phyloP scores from a whole-genome alignment of 2,888 invertebrate genomes.

The Ommatoiulus sabulosus region DNA sequence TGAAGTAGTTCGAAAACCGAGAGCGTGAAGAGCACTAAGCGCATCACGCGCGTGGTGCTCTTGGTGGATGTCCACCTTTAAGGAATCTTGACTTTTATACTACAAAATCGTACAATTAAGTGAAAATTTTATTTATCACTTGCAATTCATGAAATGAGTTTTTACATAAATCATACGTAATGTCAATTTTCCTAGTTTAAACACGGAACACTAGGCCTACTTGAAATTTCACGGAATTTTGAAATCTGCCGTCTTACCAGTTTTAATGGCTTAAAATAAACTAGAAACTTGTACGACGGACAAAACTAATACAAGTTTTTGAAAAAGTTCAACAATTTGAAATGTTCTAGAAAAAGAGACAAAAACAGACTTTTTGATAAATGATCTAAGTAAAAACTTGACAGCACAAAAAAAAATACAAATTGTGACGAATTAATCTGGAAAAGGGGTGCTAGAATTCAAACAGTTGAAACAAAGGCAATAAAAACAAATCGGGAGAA shows the following conservation, averaged over 20 bases:
- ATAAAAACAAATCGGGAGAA: not conserved
- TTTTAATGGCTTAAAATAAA: not conserved
- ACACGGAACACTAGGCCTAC: not conserved
- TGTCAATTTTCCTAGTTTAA: not conserved
- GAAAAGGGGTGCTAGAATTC: not conserved
- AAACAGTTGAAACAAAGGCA: not conserved
- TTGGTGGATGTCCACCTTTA: too few species aligned
- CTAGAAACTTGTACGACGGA: not conserved
- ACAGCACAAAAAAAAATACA: slow-evolving; percentile 23
- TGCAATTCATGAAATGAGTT: not conserved
- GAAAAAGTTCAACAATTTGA: not conserved
- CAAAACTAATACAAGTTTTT: not conserved
- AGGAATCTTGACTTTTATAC: too few species aligned
- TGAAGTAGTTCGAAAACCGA: too few species aligned
- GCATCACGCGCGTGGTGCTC: too few species aligned
- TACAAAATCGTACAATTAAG: slow-evolving; percentile 60
- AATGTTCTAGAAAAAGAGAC: not conserved
- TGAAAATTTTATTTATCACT: slow-evolving; percentile 4
- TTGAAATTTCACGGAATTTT: not conserved
- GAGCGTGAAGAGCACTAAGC: too few species aligned
- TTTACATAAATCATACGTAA: slow-evolving; percentile 43
- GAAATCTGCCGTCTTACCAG: not conserved
- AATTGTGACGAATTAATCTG: not conserved
- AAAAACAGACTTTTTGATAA: not conserved
- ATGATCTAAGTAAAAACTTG: slow-evolving; percentile 29